phyloP scores from a whole-genome alignment of 1,140 invertebrate species.

The Drosophila arizonae region DNA sequence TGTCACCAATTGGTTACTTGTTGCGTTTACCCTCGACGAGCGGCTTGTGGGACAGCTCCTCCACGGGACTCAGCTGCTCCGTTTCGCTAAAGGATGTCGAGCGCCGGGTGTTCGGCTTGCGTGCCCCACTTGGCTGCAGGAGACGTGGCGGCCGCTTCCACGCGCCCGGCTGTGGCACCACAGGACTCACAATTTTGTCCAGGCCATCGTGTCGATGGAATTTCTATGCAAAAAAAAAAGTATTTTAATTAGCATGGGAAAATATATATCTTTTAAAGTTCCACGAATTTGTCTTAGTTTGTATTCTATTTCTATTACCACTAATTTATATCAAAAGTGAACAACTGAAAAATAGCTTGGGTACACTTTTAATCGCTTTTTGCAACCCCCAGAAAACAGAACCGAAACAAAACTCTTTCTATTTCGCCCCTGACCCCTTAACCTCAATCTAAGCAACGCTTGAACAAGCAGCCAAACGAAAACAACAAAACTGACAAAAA shows the following conservation, averaged over 20 bases:
- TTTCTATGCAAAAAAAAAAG: conserved; percentile 63
- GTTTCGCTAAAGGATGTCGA: conserved; percentile 80
- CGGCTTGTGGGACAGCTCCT: conserved; percentile 56
- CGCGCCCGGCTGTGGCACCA: conserved; percentile 93
- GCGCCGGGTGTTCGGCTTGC: conserved; percentile 70
- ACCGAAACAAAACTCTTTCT: conserved; percentile 21
- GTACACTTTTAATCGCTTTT: conserved; percentile 25
- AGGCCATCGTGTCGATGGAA: conserved; percentile 87
- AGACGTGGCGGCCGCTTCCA: conserved; percentile 86
- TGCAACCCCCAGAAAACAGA: background rate
- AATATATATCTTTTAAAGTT: too few species aligned
- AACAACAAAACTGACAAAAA: conserved; percentile 36
- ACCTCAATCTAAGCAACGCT: conserved; percentile 48
- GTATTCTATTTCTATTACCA: too few species aligned
- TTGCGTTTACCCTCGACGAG: conserved; percentile 58
- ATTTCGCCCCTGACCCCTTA: conserved; percentile 48
- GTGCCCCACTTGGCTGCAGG: conserved; percentile 66
- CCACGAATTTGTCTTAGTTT: too few species aligned
- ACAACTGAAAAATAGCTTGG: conserved; percentile 12
- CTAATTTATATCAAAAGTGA: background rate
- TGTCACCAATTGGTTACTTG: background rate
- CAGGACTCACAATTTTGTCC: conserved; percentile 96
- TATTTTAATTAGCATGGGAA: background rate
- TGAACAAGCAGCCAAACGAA: conserved; percentile 15
- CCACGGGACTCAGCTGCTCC: conserved; percentile 70